Conservation (phyloP, 2,113 vertebrate species). For the Microtus ochrogaster region DNA sequence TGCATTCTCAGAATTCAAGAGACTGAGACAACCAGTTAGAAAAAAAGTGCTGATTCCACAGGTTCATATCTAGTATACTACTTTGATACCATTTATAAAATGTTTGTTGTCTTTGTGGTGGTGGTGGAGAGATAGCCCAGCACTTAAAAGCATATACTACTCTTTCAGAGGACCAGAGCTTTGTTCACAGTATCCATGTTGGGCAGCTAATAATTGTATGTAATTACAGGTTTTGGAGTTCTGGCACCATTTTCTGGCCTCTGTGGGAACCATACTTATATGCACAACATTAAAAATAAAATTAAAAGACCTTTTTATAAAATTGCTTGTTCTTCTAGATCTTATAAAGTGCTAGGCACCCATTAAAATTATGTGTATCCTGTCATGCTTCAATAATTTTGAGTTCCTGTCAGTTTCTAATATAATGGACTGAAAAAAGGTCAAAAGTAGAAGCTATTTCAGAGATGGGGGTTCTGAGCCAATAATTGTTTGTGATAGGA, state of each 20-base stretch:
- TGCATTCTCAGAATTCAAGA: neutral
- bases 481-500: neutral
- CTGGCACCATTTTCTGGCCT: neutral
- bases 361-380: neutral
- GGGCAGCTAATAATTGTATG: neutral
- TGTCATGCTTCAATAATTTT: slow-evolving; percentile 2
- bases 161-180: neutral
- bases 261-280: neutral
- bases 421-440: slow-evolving; percentile 24
- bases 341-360: neutral
- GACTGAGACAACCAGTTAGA: neutral
- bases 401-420: slow-evolving; percentile 53
- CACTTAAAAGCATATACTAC: neutral
- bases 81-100: slow-evolving; percentile 50
- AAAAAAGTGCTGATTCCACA: neutral
- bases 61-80: neutral
- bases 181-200: neutral
- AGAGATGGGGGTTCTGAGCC: neutral
- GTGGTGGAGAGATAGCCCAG: neutral
- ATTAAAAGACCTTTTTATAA: neutral
- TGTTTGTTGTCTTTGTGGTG: neutral
- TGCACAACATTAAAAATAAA: neutral
- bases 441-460: neutral
- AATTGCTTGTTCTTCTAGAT: neutral
- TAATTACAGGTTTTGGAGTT: neutral